Evolutionary conservation across 1,140 invertebrate genomes (phyloP), one percentile per base, ranked within the genome.

Genomic region (Rhizoglyphus robini): DNA sequence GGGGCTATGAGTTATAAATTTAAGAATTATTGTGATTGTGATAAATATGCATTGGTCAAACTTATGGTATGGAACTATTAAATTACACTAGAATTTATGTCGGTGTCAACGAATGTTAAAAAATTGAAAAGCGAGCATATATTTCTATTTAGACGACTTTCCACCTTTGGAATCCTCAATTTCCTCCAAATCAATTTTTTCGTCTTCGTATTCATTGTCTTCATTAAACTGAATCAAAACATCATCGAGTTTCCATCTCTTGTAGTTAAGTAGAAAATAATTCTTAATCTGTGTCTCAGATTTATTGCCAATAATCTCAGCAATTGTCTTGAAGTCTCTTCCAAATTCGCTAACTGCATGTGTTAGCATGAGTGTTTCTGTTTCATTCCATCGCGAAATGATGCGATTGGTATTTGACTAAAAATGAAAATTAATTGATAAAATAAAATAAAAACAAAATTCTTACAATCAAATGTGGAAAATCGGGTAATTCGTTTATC

Each of bases 271-370:
- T 0, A 88, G 82, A 75, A 88, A 95, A 78, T 96, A 97, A 31
- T 84, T 86, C 64, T 88, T 83, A 20, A 96, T 81, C 75, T 96
- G 92, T 36, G 85, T 83, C 75, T 96, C 91, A 2, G 87, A 93
- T 78, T 97, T 97, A 29, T 91, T 96, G 60, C 90, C 89, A 67
- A 97, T 85, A 4, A 93, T 85, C 76, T 96, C 91, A 18, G 93
- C 90, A 67, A 97, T 96, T 27, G 89, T 88, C 76, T 88, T 85
- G 78, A 94, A 96, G 76, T 96, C 88, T 79, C 91, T 94, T 70
- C 94, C 94, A 78, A 91, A 96, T 75, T 92, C 91, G 49, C 90
- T 81, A 36, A 96, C 84, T 64, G 81, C 92, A 76, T 95, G 88
- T 31, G 95, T 87, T 13, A 89, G 92, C 65, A 96, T 77, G 8